These are phyloP conservation scores for Plemyria rubiginata DNA, from an alignment of 2,888 invertebrate species.

Conservation along the genomic window DNA sequence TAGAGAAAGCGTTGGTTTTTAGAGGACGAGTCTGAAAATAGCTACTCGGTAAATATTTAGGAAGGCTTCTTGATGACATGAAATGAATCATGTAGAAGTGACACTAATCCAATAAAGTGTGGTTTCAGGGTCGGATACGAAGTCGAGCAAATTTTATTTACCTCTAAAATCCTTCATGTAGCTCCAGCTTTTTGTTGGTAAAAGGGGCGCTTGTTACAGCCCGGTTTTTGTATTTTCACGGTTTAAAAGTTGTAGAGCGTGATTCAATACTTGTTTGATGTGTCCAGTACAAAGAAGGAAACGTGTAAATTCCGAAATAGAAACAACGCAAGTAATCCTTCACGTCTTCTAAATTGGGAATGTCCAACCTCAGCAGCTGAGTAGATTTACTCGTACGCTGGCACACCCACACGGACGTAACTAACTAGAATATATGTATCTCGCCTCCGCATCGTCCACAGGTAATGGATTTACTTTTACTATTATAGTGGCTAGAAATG, in stretches of 20 bases:
- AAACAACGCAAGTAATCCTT: slow-evolving; percentile 36
- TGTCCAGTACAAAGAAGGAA: slow-evolving; percentile 1
- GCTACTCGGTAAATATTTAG: slow-evolving; percentile 19
- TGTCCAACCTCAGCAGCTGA: slow-evolving; percentile 43
- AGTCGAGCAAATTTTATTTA: background rate
- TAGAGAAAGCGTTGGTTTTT: slow-evolving; percentile 10
- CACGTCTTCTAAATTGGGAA: slow-evolving; percentile 43
- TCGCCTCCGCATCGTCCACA: slow-evolving; percentile 47
- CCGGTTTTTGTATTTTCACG: background rate
- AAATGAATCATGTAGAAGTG: slow-evolving; percentile 14
- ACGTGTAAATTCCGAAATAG: slow-evolving; percentile 19
- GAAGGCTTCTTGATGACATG: slow-evolving; percentile 8
- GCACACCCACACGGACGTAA: slow-evolving; percentile 47
- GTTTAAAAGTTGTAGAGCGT: background rate
- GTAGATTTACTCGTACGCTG: slow-evolving; percentile 46
- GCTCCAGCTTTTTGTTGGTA: background rate
- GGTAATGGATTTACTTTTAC: slow-evolving; percentile 46
- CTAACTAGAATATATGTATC: slow-evolving; percentile 43
- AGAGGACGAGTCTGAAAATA: slow-evolving; percentile 5
- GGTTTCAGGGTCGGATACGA: slow-evolving; percentile 11
- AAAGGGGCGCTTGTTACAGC: background rate
- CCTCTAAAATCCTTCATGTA: background rate
- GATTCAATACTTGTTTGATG: background rate
- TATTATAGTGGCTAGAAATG: slow-evolving; percentile 21
- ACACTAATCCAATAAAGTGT: slow-evolving; percentile 13